Conservation (phyloP, 2,113 vertebrate species). For the Psophia crepitans region DNA sequence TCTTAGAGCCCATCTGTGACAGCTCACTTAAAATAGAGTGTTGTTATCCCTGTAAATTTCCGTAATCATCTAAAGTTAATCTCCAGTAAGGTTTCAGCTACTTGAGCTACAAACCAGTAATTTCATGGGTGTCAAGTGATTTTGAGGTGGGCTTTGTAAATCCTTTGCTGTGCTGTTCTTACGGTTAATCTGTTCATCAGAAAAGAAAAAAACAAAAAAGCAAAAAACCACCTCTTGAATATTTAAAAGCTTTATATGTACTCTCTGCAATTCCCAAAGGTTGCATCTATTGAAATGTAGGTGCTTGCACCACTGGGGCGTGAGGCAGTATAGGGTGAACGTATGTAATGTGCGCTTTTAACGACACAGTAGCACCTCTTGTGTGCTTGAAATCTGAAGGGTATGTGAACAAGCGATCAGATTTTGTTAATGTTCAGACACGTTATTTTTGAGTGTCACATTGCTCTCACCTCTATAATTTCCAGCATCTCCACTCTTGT, state of each 20-base stretch:
- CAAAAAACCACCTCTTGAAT: not conserved
- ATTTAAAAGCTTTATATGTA: not conserved
- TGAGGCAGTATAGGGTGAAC: not conserved
- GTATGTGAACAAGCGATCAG: not conserved
- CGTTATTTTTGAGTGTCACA: not conserved
- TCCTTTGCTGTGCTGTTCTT: not conserved
- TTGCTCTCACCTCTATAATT: conserved; percentile 90
- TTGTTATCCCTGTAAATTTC: not conserved
- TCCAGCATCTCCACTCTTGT: conserved; percentile 98
- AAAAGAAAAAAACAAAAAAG: not conserved
- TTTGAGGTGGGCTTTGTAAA: conserved; percentile 1
- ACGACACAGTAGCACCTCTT: not conserved
- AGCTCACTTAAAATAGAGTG: not conserved
- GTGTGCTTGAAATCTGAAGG: not conserved
- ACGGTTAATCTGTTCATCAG: not conserved
- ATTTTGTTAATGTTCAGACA: not conserved
- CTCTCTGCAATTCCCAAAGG: not conserved
- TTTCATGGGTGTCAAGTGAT: not conserved
- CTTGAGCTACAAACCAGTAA: not conserved
- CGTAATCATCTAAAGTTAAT: conserved; percentile 13
- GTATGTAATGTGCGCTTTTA: not conserved
- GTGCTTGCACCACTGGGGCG: not conserved
- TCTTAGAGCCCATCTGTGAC: not conserved
- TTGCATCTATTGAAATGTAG: not conserved
- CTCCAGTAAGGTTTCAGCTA: not conserved